Evolutionary conservation across 2,113 vertebrate species (phyloP).

Genomic region (Pseudopodoces humilis): DNA sequence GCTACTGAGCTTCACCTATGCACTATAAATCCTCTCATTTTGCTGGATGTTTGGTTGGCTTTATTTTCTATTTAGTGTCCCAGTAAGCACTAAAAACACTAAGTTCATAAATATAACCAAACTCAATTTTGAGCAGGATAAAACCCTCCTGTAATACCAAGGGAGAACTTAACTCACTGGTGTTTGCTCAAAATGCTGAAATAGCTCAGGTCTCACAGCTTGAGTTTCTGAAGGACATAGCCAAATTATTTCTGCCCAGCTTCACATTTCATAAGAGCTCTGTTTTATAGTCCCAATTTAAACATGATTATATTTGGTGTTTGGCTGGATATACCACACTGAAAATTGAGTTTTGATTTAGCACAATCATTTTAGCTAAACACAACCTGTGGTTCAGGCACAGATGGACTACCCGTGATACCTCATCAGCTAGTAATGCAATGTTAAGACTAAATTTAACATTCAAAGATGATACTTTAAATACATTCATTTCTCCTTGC

Average conservation of each 20-base stretch:
- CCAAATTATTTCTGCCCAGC: constrained; percentile 21
- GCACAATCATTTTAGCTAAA: constrained; percentile 32
- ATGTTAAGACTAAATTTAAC: neutral
- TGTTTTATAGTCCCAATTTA: constrained; percentile 15
- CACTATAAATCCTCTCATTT: neutral
- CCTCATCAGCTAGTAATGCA: neutral
- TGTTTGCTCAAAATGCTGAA: neutral
- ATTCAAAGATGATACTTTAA: neutral
- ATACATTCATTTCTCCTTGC: neutral
- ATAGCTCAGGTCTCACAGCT: neutral
- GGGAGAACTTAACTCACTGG: neutral
- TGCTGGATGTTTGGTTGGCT: neutral
- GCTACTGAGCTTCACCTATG: neutral
- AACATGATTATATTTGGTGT: neutral
- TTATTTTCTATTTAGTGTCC: neutral
- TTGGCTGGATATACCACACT: constrained; percentile 9
- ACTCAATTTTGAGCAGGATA: neutral
- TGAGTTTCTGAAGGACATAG: neutral
- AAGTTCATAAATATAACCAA: neutral
- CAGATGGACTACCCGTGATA: neutral
- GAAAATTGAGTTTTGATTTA: constrained; percentile 47
- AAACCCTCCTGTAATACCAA: neutral
- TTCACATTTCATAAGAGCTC: constrained; percentile 11
- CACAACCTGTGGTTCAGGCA: neutral
- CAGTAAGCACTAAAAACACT: neutral